Evolutionary conservation across 1,140 invertebrate genomes (phyloP).

Genomic region (Brachionus paranguensis): DNA sequence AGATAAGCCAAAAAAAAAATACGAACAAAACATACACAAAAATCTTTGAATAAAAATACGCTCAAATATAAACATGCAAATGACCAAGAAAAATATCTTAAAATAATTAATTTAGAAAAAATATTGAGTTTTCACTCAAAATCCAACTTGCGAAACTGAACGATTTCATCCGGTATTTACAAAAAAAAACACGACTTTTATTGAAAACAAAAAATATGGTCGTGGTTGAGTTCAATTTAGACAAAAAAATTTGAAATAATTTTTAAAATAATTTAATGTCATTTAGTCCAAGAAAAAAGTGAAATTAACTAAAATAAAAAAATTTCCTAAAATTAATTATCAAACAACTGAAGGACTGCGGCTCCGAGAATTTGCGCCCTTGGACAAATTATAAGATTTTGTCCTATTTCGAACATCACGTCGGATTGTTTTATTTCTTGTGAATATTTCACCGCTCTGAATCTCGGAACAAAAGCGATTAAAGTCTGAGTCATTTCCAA

Average conservation of each 20-base stretch:
- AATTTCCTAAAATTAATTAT: not conserved
- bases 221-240: not conserved
- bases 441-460: constrained; percentile 5
- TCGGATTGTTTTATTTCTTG: not conserved
- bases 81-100: not conserved
- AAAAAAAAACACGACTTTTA: not conserved
- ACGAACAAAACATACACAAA: not conserved
- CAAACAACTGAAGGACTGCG: not conserved
- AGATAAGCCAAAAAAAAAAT: not conserved
- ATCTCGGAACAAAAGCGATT: not conserved
- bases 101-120: not conserved
- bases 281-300: not conserved
- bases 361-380: not conserved
- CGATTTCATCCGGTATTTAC: constrained; percentile 31
- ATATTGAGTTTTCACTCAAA: not conserved
- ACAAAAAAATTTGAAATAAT: not conserved
- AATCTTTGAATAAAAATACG: not conserved
- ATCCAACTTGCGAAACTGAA: not conserved
- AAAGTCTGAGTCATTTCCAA: not conserved
- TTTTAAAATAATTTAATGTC: not conserved
- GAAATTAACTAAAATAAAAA: not conserved
- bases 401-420: not conserved
- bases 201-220: not conserved
- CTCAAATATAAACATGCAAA: not conserved
- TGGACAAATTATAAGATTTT: constrained; percentile 15